Base-by-base conservation (phyloP, 2,113 vertebrate species). In the Euleptes europaea region DNA sequence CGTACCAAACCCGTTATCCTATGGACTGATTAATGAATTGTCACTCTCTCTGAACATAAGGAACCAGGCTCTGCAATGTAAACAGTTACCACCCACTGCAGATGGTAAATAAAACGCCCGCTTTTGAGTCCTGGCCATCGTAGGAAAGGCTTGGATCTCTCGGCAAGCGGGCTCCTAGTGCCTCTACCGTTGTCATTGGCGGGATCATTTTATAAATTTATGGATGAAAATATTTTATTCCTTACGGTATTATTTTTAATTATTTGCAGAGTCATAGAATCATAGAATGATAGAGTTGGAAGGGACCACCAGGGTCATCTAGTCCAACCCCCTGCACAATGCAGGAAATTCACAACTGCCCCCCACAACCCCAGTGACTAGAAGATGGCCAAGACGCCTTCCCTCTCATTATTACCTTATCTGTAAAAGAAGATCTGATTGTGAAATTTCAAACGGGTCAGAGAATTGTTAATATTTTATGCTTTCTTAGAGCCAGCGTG, bases 1-100 rank as follows among this genome's bases (percentile, higher is more conserved):
- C 83, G 1, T 19, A 77, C 26, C 77, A 3, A 1, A 87, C 21
- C 70, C 69, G 15, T 90, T 88, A 3, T 85, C 88, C 54, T 33
- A 71, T 84, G 79, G 75, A 60, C 82, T 92, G 85, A 92, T 93
- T 89, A 84, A 94, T 93, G 86, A 89, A 28, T 81, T 93, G 31
- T 92, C 91, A 89, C 80, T 67, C 92, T 93, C 85, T 87, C 85
- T 93, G 86, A 85, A 76, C 90, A 14, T 63, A 88, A 73, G 83
- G 88, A 82, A 90, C 89, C 83, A 80, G 87, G 84, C 75, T 42
- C 63, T 86, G 65, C 15, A 57, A 72, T 89, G 88, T 23, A 75
- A 83, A 47, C 84, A 81, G 73, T 42, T 92, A 89, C 80, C 87
- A 89, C 84, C 80, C 91, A 78, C 85, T 67, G 51, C 71, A 94